Evolutionary conservation across 2,113 vertebrate genomes (phyloP).

Genomic region (Aix galericulata): DNA sequence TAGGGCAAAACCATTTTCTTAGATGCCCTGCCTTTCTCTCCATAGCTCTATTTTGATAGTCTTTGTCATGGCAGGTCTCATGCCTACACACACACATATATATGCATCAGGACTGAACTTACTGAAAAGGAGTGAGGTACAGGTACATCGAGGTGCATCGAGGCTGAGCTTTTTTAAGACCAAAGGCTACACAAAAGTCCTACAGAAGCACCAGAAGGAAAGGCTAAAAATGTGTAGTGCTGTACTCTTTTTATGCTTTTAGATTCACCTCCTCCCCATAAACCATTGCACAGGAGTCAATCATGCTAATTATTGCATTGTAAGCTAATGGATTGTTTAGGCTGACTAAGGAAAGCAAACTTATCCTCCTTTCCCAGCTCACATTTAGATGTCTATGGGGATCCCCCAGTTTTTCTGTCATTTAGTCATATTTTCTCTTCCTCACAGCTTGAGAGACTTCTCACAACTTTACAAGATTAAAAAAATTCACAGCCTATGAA

Average conservation of each 20-base stretch:
- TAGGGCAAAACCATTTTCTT: neutral
- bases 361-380: neutral
- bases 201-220: neutral
- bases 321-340: neutral
- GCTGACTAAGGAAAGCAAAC: neutral
- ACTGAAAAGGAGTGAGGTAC: neutral
- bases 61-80: neutral
- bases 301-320: neutral
- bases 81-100: neutral
- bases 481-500: neutral
- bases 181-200: neutral
- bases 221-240: neutral
- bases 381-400: neutral
- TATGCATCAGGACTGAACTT: neutral
- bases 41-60: neutral
- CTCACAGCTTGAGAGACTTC: neutral
- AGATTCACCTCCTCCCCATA: neutral
- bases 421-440: neutral
- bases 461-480: neutral
- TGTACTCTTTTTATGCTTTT: neutral
- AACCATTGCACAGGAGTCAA: neutral
- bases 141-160: neutral
- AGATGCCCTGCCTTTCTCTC: neutral
- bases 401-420: neutral
- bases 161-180: neutral